Conservation (phyloP, 2,113 vertebrate species). For the Lucifuga dentata region DNA sequence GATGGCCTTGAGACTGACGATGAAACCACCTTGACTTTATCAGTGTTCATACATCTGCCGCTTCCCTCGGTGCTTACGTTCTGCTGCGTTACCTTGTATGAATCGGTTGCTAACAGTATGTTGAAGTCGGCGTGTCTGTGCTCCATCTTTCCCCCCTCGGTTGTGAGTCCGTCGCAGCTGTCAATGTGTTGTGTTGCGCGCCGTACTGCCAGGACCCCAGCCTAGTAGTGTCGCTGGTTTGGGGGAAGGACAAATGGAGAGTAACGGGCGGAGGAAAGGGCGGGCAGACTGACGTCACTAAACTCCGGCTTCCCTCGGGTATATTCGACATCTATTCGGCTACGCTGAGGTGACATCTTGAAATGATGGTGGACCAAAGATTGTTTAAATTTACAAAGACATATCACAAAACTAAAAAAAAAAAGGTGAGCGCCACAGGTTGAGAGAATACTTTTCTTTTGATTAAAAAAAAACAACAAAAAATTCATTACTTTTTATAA, state of each 20-base stretch:
- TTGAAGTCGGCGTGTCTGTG: constrained; percentile 89
- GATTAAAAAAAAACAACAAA: too few species aligned
- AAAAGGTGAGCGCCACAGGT: too few species aligned
- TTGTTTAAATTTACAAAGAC: background rate
- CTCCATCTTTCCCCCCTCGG: constrained; percentile 87
- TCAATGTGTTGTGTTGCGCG: constrained; percentile 72
- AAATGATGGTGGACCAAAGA: constrained; percentile 2
- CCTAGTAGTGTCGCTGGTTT: constrained; percentile 43
- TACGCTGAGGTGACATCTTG: background rate
- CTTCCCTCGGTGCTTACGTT: too few species aligned
- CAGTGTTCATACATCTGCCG: constrained; percentile 35
- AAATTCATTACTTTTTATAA: too few species aligned
- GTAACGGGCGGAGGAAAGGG: constrained; percentile 46
- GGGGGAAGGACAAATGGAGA: constrained; percentile 54
- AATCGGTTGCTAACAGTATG: constrained; percentile 92
- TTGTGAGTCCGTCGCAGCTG: constrained; percentile 72
- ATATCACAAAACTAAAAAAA: too few species aligned
- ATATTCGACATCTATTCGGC: constrained; percentile 24
- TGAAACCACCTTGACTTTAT: constrained; percentile 79
- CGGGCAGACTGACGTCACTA: constrained; percentile 31
- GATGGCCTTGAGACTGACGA: constrained; percentile 79
- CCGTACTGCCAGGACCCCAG: constrained; percentile 64
- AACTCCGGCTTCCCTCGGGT: constrained; percentile 15
- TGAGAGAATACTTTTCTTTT: too few species aligned
- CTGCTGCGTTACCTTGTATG: constrained; percentile 90